Conservation (phyloP, 2,797 vertebrate genomes). For the Sebastes iracundus region DNA sequence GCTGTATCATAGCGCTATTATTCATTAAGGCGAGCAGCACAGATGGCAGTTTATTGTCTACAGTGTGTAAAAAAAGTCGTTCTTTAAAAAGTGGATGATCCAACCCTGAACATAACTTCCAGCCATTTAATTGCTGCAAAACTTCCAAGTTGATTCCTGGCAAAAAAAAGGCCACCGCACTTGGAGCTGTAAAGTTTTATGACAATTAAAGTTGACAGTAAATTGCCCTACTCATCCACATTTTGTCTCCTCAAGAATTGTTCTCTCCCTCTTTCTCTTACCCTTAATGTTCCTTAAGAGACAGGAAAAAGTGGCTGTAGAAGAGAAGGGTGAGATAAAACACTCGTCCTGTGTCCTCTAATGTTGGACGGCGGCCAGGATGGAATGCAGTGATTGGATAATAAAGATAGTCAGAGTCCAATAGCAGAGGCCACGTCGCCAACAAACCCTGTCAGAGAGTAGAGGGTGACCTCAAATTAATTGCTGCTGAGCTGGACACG, state of each 20-base stretch:
- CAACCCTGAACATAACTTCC: conserved; percentile 12
- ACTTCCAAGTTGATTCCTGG: conserved; percentile 21
- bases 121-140: conserved; percentile 46
- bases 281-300: conserved; percentile 37
- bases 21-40: conserved; percentile 6
- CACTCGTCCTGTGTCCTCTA: conserved; percentile 52
- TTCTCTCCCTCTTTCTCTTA: not conserved
- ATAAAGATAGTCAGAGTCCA: conserved; percentile 66
- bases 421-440: conserved; percentile 45
- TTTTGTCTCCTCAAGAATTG: conserved; percentile 19
- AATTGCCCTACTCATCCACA: conserved; percentile 25
- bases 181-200: conserved; percentile 40
- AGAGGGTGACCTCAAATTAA: conserved; percentile 67
- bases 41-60: not conserved
- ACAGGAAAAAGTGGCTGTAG: conserved; percentile 24
- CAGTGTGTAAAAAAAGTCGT: not conserved
- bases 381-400: conserved; percentile 65
- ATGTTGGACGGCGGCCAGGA: conserved; percentile 53
- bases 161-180: conserved; percentile 16
- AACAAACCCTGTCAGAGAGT: conserved; percentile 62
- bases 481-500: conserved; percentile 58
- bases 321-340: conserved; percentile 42
- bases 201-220: conserved; percentile 46
- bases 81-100: conserved; percentile 13
- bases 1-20: not conserved